Percentiles rank a stretch among this genome's conserved stretches.
Conservation (phyloP, 2,888 invertebrate genomes). For the Deroplatys truncata region DNA sequence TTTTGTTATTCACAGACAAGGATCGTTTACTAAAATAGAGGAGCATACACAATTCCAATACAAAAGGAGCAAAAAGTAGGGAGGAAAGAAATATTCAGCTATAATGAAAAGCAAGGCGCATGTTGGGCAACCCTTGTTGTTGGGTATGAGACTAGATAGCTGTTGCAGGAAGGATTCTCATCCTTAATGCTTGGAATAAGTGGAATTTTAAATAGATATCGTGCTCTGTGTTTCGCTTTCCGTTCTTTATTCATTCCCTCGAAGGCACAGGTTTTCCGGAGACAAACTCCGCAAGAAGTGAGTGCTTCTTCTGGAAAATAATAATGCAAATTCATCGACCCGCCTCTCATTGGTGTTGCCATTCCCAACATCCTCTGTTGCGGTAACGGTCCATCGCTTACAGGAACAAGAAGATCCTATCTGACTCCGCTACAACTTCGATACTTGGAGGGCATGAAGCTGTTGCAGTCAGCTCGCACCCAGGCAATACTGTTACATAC, state of each 20-base stretch:
- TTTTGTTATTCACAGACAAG: no score
- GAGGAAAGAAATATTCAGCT: not conserved
- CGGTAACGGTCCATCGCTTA: not conserved
- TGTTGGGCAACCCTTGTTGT: not conserved
- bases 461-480: no score
- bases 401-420: no score
- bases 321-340: not conserved
- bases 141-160: no score
- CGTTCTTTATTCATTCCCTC: not conserved
- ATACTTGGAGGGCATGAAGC: no score
- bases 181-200: not conserved
- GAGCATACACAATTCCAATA: no score
- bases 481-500: no score
- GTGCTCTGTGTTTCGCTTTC: not conserved
- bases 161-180: not conserved
- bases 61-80: no score
- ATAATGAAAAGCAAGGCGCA: not conserved
- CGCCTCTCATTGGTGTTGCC: not conserved
- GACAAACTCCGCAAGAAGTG: not conserved
- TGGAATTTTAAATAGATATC: slow-evolving; percentile 13
- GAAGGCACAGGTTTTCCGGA: not conserved
- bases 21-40: no score
- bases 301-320: not conserved
- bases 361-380: not conserved
- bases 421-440: no score